Evolutionary conservation across 2,113 vertebrate genomes (phyloP), one percentile per base, ranked within the genome.

Genomic region (Ia io): DNA sequence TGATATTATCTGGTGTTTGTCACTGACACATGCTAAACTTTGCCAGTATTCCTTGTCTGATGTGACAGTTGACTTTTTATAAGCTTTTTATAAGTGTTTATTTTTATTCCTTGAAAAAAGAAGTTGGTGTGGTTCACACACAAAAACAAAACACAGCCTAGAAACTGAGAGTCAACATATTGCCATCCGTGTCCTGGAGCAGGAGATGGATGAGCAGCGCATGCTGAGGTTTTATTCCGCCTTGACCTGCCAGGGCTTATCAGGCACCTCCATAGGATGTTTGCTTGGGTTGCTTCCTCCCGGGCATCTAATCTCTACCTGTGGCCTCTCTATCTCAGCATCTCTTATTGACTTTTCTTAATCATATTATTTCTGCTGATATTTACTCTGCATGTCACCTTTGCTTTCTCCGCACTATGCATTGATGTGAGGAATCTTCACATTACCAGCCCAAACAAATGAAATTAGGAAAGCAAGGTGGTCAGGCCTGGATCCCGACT

Each of bases 311-410:
- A 80, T 84, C 84, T 88, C 87, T 63, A 93, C 47, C 84, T 71
- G 32, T 1, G 14, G 63, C 37, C 67, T 89, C 53, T 14, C 42
- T 95, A 89, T 93, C 95, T 80, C 84, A 84, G 83, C 79, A 93
- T 93, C 89, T 91, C 53, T n/a, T 94, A 96, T 32, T 96, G 93
- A 96, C 90, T 94, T 96, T 95, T 84, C 32, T 73, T 94, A 94
- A 95, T 94, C 95, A 84, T 92, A 91, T 94, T 96, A 92, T 96
- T 97, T 96, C 67, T 67, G 65, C 88, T 96, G 83, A 91, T 96
- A 94, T 96, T 96, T 97, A 91, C 92, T 95, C 87, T 77, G 87
- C 76, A 67, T 82, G 82, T 32, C 77, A 84, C 93, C 92, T 96
- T 76, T 94, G 89, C 87, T 93, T 91, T 79, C 76, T 65, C 5